Conservation (phyloP, 2,113 vertebrate genomes). For the Lutjanus erythropterus region DNA sequence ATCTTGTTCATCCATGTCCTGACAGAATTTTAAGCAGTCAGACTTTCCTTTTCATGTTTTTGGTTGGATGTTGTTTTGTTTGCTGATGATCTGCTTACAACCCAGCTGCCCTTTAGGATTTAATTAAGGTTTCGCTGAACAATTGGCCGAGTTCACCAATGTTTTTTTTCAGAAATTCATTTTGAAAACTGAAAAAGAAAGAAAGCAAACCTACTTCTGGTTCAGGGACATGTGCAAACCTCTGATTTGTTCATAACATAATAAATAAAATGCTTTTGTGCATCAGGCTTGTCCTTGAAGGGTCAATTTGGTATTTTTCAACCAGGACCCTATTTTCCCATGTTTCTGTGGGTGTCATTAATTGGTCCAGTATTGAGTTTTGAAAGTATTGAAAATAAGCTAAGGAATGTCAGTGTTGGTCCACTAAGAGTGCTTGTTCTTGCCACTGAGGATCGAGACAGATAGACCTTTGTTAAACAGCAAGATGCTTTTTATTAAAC, state of each 20-base stretch:
- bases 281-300: neutral
- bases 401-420: too few relatives aligned
- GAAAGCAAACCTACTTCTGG: neutral
- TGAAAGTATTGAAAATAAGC: too few relatives aligned
- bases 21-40: neutral
- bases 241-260: neutral
- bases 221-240: neutral
- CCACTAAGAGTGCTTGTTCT: too few relatives aligned
- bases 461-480: too few relatives aligned
- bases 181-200: neutral
- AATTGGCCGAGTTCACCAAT: neutral
- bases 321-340: too few relatives aligned
- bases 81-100: neutral
- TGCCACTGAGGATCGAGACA: too few relatives aligned
- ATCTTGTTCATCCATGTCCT: neutral
- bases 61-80: neutral
- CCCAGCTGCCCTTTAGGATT: neutral
- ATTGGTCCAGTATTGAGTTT: too few relatives aligned
- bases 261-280: neutral
- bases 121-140: neutral
- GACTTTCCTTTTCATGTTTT: neutral
- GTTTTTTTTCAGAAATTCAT: neutral
- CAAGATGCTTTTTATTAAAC: too few relatives aligned
- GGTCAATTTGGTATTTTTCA: too few relatives aligned
- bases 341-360: too few relatives aligned